Evolutionary conservation across 2,113 vertebrate species (phyloP).

Genomic region (Erpornis zantholeuca): DNA sequence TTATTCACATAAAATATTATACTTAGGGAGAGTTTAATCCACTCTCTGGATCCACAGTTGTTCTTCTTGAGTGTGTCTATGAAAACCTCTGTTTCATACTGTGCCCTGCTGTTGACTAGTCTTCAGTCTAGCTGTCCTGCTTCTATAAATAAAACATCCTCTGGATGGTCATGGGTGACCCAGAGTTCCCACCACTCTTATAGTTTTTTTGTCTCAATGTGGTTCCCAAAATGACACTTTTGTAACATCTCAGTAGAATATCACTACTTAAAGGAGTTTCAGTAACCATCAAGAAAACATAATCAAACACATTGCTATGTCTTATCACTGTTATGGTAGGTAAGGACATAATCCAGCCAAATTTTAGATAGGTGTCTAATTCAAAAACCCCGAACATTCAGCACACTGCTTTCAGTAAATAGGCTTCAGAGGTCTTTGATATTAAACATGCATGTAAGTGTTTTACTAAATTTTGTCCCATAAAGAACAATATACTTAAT

Average conservation of each 20-base stretch:
- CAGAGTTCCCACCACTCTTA: neutral
- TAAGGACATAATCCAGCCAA: neutral
- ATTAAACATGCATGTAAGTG: neutral
- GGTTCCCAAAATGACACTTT: neutral
- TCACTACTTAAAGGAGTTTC: neutral
- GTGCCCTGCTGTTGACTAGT: neutral
- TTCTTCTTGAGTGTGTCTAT: neutral
- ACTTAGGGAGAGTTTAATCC: neutral
- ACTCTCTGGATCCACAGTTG: neutral
- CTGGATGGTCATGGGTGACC: neutral
- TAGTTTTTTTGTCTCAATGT: neutral
- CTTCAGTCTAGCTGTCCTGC: neutral
- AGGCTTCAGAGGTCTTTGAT: neutral
- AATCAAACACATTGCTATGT: neutral
- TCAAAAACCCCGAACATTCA: accelerated
- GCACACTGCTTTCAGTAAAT: neutral
- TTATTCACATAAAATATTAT: neutral
- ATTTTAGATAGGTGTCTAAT: neutral
- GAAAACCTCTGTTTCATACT: neutral
- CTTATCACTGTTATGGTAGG: neutral
- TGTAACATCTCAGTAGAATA: neutral
- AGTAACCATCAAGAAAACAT: neutral
- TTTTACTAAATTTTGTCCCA: neutral
- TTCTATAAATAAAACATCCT: neutral
- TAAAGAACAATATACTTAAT: neutral